Percentiles rank a stretch among this genome's conserved stretches.
phyloP scores from a whole-genome alignment of 2,113 vertebrate species.

The Brienomyrus longianalis region DNA sequence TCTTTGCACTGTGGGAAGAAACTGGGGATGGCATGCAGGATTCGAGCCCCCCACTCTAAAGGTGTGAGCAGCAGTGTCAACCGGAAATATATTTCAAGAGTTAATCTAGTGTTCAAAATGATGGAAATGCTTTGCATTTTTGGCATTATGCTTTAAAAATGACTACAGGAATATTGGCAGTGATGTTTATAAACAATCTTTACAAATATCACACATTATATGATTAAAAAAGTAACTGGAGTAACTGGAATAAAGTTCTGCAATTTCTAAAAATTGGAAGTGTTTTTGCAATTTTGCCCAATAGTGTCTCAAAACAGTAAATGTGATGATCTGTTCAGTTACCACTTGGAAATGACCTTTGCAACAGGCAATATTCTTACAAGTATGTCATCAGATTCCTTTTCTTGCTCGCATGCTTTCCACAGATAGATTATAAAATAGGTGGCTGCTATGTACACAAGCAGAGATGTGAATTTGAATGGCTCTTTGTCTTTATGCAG shows the following conservation, averaged over 20 bases:
- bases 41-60: neutral
- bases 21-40: neutral
- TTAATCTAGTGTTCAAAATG: no score
- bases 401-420: neutral
- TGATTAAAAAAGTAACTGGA: no score
- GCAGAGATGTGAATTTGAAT: neutral
- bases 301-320: neutral
- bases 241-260: no score
- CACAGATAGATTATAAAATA: neutral
- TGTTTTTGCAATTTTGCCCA: no score
- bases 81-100: neutral
- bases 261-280: no score
- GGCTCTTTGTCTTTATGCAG: slow-evolving; percentile 51
- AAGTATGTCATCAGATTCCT: neutral
- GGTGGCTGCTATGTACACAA: neutral
- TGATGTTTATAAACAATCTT: no score
- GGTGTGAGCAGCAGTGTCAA: neutral
- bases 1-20: neutral
- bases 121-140: no score
- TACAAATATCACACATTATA: no score
- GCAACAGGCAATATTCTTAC: neutral
- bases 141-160: no score
- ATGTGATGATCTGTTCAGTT: neutral
- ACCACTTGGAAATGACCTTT: neutral
- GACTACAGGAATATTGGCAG: no score